These are phyloP conservation scores for Microtus oregoni DNA, from an alignment of 2,113 vertebrate species.

Conservation along the genomic window DNA sequence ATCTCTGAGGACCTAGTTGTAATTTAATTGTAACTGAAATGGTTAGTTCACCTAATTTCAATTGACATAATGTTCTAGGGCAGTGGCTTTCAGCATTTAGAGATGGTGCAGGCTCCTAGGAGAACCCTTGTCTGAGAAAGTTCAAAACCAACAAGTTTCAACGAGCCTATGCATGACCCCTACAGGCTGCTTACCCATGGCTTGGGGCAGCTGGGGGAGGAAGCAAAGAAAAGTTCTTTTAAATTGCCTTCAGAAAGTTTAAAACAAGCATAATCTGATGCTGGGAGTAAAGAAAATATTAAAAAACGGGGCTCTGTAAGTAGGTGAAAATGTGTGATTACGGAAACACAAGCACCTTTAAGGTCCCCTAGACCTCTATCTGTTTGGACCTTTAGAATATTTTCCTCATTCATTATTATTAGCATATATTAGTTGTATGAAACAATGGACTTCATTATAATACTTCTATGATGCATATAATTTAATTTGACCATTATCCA, in stretches of 20 bases:
- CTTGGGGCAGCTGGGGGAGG: neutral
- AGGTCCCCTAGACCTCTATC: neutral
- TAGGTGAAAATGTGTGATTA: neutral
- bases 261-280: slow-evolving; percentile 5
- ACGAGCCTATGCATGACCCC: neutral
- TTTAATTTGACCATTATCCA: neutral
- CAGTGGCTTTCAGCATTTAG: neutral
- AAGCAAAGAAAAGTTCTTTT: neutral
- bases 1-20: slow-evolving; percentile 7
- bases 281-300: slow-evolving; percentile 17
- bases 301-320: neutral
- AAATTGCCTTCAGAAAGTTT: neutral
- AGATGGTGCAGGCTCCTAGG: neutral
- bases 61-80: slow-evolving; percentile 22
- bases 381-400: neutral
- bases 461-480: neutral
- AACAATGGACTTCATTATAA: neutral
- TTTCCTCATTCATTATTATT: neutral
- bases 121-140: neutral
- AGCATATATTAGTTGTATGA: neutral
- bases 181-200: neutral
- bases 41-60: slow-evolving; percentile 41
- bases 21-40: slow-evolving; percentile 48
- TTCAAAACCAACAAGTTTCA: slow-evolving; percentile 42
- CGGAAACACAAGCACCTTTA: neutral